phyloP scores from a whole-genome alignment of 2,888 invertebrate genomes.

The Epistrophella euchroma region DNA sequence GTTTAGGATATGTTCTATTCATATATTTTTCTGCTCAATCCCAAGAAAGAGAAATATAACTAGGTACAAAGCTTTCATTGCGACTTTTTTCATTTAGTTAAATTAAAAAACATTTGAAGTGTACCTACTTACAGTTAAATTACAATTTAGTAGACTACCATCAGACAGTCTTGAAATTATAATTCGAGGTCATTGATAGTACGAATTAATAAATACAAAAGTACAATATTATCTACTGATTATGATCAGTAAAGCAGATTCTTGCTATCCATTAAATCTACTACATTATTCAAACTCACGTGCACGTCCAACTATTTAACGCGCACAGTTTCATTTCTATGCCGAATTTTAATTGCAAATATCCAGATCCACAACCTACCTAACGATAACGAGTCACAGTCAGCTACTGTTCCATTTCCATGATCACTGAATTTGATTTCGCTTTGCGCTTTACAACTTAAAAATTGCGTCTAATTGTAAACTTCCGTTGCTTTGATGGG shows the following conservation, averaged over 20 bases:
- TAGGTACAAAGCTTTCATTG: neutral
- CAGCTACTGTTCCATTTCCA: neutral
- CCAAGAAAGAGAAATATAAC: neutral
- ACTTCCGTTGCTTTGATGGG: slow-evolving; percentile 43
- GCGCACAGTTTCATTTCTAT: slow-evolving; percentile 29
- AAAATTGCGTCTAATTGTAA: slow-evolving; percentile 51
- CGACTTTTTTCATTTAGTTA: neutral
- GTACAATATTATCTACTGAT: neutral
- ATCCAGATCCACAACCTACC: neutral
- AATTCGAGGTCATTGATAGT: neutral
- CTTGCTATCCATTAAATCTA: neutral
- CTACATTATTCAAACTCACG: slow-evolving; percentile 39
- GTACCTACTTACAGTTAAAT: neutral
- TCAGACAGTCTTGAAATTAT: neutral
- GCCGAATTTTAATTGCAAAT: slow-evolving; percentile 57
- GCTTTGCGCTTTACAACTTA: slow-evolving; percentile 44
- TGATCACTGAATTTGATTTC: slow-evolving; percentile 34
- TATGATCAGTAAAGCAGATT: neutral
- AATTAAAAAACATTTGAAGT: neutral
- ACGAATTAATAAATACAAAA: neutral
- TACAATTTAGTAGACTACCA: neutral
- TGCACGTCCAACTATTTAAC: slow-evolving; percentile 21
- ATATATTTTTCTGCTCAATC: neutral
- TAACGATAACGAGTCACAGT: neutral
- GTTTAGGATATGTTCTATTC: neutral